Evolutionary conservation across 2,113 vertebrate genomes (phyloP).

Genomic region (Trematocara nigrifrons): DNA sequence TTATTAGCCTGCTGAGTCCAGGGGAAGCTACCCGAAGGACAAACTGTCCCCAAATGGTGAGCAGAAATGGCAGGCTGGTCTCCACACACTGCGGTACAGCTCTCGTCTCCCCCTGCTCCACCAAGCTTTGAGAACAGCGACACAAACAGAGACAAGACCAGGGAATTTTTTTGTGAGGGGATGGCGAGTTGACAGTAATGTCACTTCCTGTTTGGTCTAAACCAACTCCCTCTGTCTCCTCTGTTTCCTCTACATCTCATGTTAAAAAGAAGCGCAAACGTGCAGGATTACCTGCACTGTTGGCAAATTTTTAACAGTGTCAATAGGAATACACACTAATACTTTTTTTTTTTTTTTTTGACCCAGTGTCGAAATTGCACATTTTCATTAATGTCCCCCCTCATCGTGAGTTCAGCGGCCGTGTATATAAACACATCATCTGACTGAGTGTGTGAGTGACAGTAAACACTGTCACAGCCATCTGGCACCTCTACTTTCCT

Average conservation of each 20-base stretch:
- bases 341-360: background rate
- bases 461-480: slow-evolving; percentile 35
- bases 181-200: slow-evolving; percentile 44
- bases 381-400: background rate
- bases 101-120: slow-evolving; percentile 33
- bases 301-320: background rate
- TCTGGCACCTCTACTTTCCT: slow-evolving; percentile 50
- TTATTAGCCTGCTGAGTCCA: slow-evolving; percentile 46
- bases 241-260: background rate
- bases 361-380: background rate
- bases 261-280: background rate
- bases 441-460: slow-evolving; percentile 25
- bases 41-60: slow-evolving; percentile 50
- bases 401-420: background rate
- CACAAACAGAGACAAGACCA: slow-evolving; percentile 43
- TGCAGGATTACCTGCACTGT: background rate
- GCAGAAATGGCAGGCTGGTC: slow-evolving; percentile 48
- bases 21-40: slow-evolving; percentile 44
- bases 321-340: background rate
- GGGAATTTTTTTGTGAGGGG: slow-evolving; percentile 7
- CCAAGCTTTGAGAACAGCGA: slow-evolving; percentile 28
- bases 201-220: slow-evolving; percentile 48
- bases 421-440: slow-evolving; percentile 14
- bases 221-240: slow-evolving; percentile 1
- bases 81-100: slow-evolving; percentile 36